Evolutionary conservation across 1,140 invertebrate species (phyloP), one percentile per base, ranked within the genome.

Genomic region (Drosophila lacertosa): DNA sequence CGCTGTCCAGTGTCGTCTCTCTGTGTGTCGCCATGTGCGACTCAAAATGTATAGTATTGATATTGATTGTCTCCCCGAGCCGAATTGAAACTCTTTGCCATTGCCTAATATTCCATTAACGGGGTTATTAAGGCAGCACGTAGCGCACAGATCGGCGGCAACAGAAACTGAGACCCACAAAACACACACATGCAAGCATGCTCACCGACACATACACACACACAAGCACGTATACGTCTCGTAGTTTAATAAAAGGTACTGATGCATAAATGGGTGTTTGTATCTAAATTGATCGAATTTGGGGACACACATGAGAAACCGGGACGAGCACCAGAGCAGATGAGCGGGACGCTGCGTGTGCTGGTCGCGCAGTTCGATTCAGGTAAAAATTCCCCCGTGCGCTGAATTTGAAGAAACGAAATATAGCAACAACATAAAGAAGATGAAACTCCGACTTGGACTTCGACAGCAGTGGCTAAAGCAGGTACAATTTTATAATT

Each of bases 401-500:
- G 63, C 57, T 40, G 53, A 24, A 57, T 54, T 35, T 45, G 33
- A 73, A 58, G 64, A 24, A 68, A 68, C 39, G 40, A 40, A 59
- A 68, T 45, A 40, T 62, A 29, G 10, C 50, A 20, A 18, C 10
- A 9, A 6, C 44, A 15, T 0, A 4, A 33, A 22, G 51, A 44
- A 37, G 33, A 37, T 10, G 4, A 24, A 20, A 33, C 65, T 54
- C 6, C 26, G 45, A 22, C 48, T 71, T 40, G 47, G 59, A 76
- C 70, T 51, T 54, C 16, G 6, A 16, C 58, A 40, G 18, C 33
- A 57, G n/a, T 37, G 66, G 72, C 66, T 86, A 86, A 89, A 88
- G 82, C 82, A 88, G 82, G 82, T 88, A 88, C 82, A 88, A 82
- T 88, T 88, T 88, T 88, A 88, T 88, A 88, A 88, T 88, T 88